phyloP scores from a whole-genome alignment of 2,113 vertebrate genomes.

The Uria lomvia region DNA sequence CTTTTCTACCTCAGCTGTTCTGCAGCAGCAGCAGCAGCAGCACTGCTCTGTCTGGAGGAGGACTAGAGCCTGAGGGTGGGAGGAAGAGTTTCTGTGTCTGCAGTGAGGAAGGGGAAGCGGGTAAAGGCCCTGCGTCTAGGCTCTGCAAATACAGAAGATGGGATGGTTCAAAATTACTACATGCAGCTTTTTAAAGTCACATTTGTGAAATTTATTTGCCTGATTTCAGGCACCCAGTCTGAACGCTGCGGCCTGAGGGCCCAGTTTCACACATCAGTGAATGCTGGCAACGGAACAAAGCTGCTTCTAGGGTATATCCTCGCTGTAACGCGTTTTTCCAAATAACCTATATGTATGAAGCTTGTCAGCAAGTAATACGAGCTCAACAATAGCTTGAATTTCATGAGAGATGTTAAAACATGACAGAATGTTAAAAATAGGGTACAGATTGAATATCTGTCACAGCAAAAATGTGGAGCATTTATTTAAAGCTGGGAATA shows the following conservation, averaged over 20 bases:
- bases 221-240: not conserved
- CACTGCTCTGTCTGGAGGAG: not conserved
- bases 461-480: not conserved
- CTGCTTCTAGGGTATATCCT: not conserved
- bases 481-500: not conserved
- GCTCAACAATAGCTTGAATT: not conserved
- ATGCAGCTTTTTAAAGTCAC: not conserved
- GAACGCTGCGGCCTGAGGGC: not conserved
- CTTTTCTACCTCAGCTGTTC: not conserved
- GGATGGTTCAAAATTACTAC: not conserved
- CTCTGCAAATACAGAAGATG: not conserved
- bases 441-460: not conserved
- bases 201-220: not conserved
- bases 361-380: not conserved
- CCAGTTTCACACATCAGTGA: not conserved
- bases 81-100: not conserved
- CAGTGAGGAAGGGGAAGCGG: not conserved
- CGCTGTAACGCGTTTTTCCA: not conserved
- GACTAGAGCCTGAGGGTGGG: not conserved
- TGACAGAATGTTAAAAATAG: not conserved
- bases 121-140: not conserved
- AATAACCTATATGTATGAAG: not conserved
- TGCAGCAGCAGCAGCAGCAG: not conserved
- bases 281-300: not conserved
- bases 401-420: not conserved